phyloP scores from a whole-genome alignment of 2,888 invertebrate species.

The Zonitis immaculata region DNA sequence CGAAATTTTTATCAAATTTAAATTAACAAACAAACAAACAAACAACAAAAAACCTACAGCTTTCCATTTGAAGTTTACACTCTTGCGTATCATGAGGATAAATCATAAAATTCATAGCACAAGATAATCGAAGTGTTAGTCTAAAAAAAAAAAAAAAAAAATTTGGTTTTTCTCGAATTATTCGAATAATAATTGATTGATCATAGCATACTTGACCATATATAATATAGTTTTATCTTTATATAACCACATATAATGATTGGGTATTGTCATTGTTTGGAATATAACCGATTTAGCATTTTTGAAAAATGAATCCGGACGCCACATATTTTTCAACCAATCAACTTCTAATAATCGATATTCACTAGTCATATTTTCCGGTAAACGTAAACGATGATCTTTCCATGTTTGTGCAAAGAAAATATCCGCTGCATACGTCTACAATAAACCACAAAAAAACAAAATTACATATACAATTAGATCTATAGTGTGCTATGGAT shows the following conservation, averaged over 20 bases:
- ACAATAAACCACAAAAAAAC: constrained; percentile 20
- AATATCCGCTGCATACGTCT: constrained; percentile 88
- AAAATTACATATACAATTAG: too few species aligned
- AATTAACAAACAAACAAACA: too few species aligned
- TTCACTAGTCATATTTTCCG: constrained; percentile 90
- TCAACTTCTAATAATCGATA: constrained; percentile 83
- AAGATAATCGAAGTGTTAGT: constrained; percentile 79
- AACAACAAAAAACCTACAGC: too few species aligned
- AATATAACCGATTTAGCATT: constrained; percentile 91
- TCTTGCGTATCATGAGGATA: constrained; percentile 94
- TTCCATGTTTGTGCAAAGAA: constrained; percentile 94
- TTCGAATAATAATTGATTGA: background rate
- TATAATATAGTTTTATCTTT: constrained; percentile 81
- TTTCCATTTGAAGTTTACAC: constrained; percentile 92
- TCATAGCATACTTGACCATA: constrained; percentile 72
- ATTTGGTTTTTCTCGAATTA: background rate
- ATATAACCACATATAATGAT: constrained; percentile 90
- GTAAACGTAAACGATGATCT: constrained; percentile 77
- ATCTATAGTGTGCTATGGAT: too few species aligned
- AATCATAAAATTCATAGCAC: constrained; percentile 91
- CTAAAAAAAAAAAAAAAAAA: too few species aligned
- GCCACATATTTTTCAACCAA: constrained; percentile 90
- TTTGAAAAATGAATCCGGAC: constrained; percentile 91
- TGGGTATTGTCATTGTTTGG: constrained; percentile 92
- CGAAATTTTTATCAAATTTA: constrained; percentile 26